Base-by-base conservation (phyloP, 2,113 vertebrate species). In the Centrocercus urophasianus region DNA sequence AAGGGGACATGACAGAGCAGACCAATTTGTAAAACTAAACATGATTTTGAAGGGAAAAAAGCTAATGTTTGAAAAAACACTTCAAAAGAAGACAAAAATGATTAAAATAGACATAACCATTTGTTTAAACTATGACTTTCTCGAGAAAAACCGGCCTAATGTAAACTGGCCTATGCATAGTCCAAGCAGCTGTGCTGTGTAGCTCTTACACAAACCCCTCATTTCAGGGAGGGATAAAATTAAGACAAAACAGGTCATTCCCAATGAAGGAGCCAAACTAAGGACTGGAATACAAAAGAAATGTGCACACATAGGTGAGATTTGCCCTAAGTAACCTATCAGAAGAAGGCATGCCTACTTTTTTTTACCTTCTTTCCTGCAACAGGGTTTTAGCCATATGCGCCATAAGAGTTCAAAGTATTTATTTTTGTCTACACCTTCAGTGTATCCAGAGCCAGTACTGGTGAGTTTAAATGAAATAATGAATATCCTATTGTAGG, bases 31-130 rank as follows among this genome's bases (percentile, higher is more conserved):
- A 98, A 98, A 97, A 97, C 96, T 97, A 97, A 98, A 97, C 97
- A 97, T 96, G 96, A 97, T 97, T 97, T 96, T 93, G 95, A 97
- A 97, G 94, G 75, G 1, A 91, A 94, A 93, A 97, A 96, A 88
- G 79, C 94, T 96, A 96, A 92, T 96, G 92, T 97, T 98, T 97
- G 96, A 97, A 97, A 97, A 98, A 97, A 97, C 94, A 98, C 98
- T 97, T 98, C 98, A 98, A 98, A 98, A 98, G 97, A 98, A 97
- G 97, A 96, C 96, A 98, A 98, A 98, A 98, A 98, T 98, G 73
- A 98, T 98, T 98, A 98, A 98, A 98, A 98, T 98, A 98, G 97
- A 97, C 97, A 98, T 97, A 98, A 97, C 97, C 97, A 98, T 98
- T 98, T 98, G 97, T 98, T 98, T 98, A 98, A 98, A 98, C 97